Percentiles rank a stretch among this genome's conserved stretches.
phyloP scores from a whole-genome alignment of 2,113 vertebrate genomes.

The Colaptes auratus region DNA sequence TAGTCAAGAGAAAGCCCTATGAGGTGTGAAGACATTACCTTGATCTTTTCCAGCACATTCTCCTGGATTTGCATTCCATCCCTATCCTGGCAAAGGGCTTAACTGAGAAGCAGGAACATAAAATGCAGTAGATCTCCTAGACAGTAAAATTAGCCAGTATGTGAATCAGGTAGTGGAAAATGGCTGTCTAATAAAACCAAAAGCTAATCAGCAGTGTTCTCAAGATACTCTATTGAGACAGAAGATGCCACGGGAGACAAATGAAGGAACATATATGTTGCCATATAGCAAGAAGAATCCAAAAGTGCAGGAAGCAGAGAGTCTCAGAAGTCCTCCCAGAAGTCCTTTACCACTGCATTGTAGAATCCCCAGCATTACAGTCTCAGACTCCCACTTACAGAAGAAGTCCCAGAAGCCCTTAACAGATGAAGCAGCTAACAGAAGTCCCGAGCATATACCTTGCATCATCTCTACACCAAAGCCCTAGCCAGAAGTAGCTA shows the following conservation, averaged over 20 bases:
- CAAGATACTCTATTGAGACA: background rate
- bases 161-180: background rate
- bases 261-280: too few relatives aligned
- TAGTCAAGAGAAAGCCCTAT: background rate
- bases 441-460: too few relatives aligned
- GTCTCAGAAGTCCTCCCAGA: too few relatives aligned
- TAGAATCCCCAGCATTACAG: too few relatives aligned
- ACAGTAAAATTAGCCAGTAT: background rate
- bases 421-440: too few relatives aligned
- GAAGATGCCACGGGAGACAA: background rate
- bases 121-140: background rate
- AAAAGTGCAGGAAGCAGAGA: too few relatives aligned
- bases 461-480: too few relatives aligned
- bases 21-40: background rate
- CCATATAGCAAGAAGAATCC: too few relatives aligned
- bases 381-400: too few relatives aligned
- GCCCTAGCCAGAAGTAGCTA: too few relatives aligned
- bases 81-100: background rate
- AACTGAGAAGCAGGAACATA: background rate
- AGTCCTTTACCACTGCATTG: too few relatives aligned
- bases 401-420: too few relatives aligned
- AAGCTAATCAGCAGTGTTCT: background rate
- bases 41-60: background rate
- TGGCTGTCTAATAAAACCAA: background rate
- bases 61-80: background rate